Conservation (phyloP, 1,140 invertebrate genomes). For the Ceratina japonica region DNA sequence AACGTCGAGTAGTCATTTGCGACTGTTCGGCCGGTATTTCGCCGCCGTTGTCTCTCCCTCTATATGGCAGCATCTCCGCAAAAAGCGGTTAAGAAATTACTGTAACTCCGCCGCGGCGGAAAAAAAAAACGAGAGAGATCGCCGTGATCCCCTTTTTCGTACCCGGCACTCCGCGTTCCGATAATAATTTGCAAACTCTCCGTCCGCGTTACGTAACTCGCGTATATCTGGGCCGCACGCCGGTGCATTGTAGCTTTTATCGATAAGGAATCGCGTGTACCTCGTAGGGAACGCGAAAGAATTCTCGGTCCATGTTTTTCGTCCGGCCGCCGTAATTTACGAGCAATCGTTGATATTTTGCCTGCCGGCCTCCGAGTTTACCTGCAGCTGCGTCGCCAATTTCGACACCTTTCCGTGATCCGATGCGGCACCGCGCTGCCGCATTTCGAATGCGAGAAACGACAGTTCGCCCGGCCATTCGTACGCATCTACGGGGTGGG, state of each 20-base stretch:
- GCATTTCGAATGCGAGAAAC: not conserved
- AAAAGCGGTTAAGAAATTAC: not conserved
- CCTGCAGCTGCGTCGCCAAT: constrained; percentile 53
- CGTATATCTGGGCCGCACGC: no score
- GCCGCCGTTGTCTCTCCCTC: constrained; percentile 26
- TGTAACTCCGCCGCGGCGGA: not conserved
- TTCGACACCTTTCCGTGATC: constrained; percentile 58
- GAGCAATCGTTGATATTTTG: constrained; percentile 68
- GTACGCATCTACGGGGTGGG: no score
- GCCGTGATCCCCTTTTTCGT: not conserved
- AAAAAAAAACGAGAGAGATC: not conserved
- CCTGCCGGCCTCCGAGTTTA: constrained; percentile 50
- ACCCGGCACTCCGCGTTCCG: no score
- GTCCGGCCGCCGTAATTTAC: constrained; percentile 62
- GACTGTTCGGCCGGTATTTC: constrained; percentile 51
- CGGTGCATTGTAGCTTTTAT: no score
- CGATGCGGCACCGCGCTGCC: not conserved
- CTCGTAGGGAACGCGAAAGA: not conserved
- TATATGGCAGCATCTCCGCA: not conserved
- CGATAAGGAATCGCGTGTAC: not conserved
- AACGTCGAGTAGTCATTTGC: constrained; percentile 57
- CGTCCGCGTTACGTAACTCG: no score
- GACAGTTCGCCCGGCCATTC: no score
- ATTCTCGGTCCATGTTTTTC: constrained; percentile 9
- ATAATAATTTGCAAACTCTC: no score